phyloP scores from a whole-genome alignment of 2,113 vertebrate species.

The Callipepla squamata region DNA sequence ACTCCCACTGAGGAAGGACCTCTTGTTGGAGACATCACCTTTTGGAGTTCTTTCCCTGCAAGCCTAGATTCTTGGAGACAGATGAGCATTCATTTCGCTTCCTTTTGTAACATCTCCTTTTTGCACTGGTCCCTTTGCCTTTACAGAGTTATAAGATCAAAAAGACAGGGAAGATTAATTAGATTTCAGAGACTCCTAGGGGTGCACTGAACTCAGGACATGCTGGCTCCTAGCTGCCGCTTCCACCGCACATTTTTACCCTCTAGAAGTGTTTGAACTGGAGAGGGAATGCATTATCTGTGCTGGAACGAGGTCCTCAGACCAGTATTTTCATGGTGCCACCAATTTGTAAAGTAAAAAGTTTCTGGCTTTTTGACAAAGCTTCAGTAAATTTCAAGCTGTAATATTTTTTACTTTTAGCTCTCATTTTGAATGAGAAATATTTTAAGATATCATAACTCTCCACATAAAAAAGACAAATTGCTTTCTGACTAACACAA shows the following conservation, averaged over 20 bases:
- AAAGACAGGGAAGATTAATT: background rate
- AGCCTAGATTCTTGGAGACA: no score
- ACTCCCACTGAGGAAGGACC: no score
- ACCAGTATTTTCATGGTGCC: background rate
- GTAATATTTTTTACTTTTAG: background rate
- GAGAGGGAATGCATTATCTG: background rate
- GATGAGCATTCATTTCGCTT: no score
- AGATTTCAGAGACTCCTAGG: background rate
- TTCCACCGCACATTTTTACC: background rate
- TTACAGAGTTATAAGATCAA: background rate
- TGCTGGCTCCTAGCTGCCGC: background rate
- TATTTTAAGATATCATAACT: background rate
- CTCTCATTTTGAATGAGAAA: background rate
- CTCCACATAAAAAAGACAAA: background rate
- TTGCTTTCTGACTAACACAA: background rate
- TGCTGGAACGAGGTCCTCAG: background rate
- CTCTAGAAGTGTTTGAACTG: background rate
- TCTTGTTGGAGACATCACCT: no score
- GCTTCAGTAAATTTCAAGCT: background rate
- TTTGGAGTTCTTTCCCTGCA: no score
- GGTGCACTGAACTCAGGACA: background rate
- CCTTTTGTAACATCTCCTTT: no score
- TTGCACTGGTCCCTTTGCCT: no score
- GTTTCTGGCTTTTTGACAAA: background rate
- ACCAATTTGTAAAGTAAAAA: background rate